These are phyloP conservation scores for Cepphus grylle DNA, from an alignment of 2,113 vertebrate species.

Conservation along the genomic window DNA sequence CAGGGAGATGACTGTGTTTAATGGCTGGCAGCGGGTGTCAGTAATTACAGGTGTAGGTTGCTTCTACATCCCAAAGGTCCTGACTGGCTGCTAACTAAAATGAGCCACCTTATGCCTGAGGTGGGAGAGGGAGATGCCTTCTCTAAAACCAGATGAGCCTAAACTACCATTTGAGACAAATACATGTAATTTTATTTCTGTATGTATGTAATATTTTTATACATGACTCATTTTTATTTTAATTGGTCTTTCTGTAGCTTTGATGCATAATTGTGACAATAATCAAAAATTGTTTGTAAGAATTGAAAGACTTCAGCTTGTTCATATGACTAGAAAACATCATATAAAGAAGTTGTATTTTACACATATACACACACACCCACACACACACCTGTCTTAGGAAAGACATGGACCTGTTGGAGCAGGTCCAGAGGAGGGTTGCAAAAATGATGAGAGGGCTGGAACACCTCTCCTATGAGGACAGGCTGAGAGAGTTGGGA, in stretches of 20 bases:
- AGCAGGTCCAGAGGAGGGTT: background rate
- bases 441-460: background rate
- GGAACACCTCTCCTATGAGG: background rate
- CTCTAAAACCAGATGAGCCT: background rate
- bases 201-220: background rate
- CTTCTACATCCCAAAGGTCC: background rate
- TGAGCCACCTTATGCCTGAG: background rate
- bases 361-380: background rate
- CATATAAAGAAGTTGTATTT: background rate
- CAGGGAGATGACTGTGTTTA: background rate
- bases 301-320: background rate
- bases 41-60: background rate
- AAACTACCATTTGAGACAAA: background rate
- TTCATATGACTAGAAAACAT: background rate
- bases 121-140: background rate
- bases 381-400: background rate
- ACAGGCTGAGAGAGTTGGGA: background rate
- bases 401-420: background rate
- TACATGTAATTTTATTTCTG: background rate
- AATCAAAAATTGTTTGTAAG: background rate
- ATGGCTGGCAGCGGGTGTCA: background rate
- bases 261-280: background rate
- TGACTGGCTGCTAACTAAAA: background rate
- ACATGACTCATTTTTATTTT: background rate
- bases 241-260: background rate